Evolutionary conservation across 1,140 invertebrate genomes (phyloP).

Genomic region (Gonatopus flavifemur): DNA sequence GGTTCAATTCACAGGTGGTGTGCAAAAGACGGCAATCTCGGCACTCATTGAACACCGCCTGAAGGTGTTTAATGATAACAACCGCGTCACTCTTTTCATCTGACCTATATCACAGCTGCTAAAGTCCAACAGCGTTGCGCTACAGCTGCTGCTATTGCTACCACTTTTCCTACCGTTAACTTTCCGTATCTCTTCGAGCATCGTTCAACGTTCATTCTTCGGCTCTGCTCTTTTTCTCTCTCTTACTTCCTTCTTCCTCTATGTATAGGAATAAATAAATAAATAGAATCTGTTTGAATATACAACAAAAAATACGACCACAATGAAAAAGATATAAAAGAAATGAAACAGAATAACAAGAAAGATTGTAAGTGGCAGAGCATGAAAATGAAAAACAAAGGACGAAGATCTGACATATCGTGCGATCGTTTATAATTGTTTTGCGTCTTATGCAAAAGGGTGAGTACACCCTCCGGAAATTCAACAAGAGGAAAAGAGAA

Average conservation of each 20-base stretch:
- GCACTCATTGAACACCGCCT: conserved; percentile 28
- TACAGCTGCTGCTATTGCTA: not conserved
- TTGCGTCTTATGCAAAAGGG: conserved; percentile 21
- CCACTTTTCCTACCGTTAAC: no score
- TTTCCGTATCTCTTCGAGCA: no score
- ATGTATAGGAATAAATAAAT: not conserved
- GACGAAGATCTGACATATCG: conserved; percentile 19
- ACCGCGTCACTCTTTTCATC: conserved; percentile 12
- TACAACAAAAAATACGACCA: no score
- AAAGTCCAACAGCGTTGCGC: not conserved
- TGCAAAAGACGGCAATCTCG: conserved; percentile 31
- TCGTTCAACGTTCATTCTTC: not conserved
- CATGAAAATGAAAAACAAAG: conserved; percentile 8
- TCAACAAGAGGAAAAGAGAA: not conserved
- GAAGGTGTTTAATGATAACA: conserved; percentile 32
- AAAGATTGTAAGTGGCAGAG: conserved; percentile 2
- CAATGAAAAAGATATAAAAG: not conserved
- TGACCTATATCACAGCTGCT: conserved; percentile 24
- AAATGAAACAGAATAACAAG: not conserved
- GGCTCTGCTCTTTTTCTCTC: conserved; percentile 3
- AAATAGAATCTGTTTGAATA: no score
- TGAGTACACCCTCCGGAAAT: conserved; percentile 21
- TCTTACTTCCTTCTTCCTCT: conserved; percentile 1
- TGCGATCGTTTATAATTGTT: conserved; percentile 24
- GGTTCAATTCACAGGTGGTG: conserved; percentile 8